Conservation (phyloP, 1,140 invertebrate genomes). For the Ruditapes philippinarum region DNA sequence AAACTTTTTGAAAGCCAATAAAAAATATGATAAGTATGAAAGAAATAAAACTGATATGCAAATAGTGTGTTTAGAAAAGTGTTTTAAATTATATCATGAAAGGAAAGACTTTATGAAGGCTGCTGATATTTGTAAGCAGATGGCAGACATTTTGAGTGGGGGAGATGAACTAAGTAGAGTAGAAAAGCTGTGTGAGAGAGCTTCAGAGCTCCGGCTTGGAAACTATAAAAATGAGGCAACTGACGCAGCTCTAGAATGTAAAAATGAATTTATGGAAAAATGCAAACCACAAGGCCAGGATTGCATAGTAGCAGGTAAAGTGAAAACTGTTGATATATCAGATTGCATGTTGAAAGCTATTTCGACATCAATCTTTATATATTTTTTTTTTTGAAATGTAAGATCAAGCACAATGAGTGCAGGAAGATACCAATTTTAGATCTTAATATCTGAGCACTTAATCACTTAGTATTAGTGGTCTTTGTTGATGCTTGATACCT, state of each 20-base stretch:
- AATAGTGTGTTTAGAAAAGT: conserved; percentile 45
- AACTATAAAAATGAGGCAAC: conserved; percentile 52
- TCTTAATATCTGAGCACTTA: too few relatives aligned
- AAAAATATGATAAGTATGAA: conserved; percentile 71
- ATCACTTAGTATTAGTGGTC: not conserved
- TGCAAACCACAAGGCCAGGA: not conserved
- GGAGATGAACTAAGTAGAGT: conserved; percentile 61
- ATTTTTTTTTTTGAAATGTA: too few relatives aligned
- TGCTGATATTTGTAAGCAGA: conserved; percentile 61
- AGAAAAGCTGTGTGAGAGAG: conserved; percentile 67
- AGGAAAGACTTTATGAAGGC: conserved; percentile 22
- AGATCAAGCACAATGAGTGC: too few relatives aligned
- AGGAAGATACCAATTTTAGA: too few relatives aligned
- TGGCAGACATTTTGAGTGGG: conserved; percentile 66
- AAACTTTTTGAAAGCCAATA: conserved; percentile 70
- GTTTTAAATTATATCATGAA: conserved; percentile 22
- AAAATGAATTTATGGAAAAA: conserved; percentile 31
- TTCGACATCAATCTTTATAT: too few relatives aligned
- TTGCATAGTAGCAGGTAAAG: conserved; percentile 18
- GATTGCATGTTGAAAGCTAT: too few relatives aligned
- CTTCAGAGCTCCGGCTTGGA: conserved; percentile 53
- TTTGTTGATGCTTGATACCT: not conserved
- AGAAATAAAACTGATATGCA: conserved; percentile 55
- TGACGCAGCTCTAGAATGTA: conserved; percentile 69
- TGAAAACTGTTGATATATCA: too few relatives aligned